Percentiles rank a stretch among this genome's conserved stretches.
Evolutionary conservation across 2,797 vertebrate genomes (phyloP).

Genomic region (Chromis chromis): DNA sequence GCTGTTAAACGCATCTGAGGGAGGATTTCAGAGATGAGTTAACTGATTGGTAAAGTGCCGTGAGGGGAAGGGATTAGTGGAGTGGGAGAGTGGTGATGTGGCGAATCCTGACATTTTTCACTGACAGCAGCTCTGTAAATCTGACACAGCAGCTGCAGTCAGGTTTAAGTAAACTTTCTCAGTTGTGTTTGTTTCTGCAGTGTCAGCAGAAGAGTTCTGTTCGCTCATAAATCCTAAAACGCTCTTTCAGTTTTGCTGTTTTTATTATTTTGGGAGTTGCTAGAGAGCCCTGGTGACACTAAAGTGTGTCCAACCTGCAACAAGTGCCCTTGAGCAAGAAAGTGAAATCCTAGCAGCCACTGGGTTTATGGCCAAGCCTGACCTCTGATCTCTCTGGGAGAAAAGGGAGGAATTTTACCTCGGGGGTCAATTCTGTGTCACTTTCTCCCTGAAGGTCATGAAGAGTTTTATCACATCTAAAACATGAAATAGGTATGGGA

Average conservation of each 20-base stretch:
- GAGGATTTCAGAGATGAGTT: not conserved
- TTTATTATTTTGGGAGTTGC: not conserved
- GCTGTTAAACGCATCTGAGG: constrained; percentile 27
- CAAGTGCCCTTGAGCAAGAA: not conserved
- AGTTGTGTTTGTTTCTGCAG: not conserved
- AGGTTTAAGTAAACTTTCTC: not conserved
- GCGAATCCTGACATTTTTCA: not conserved
- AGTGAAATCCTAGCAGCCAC: not conserved
- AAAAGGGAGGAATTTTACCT: constrained; percentile 23
- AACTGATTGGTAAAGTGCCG: not conserved
- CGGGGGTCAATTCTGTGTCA: not conserved
- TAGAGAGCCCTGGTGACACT: not conserved
- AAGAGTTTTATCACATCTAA: not conserved
- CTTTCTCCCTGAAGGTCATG: not conserved
- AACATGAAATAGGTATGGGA: not conserved
- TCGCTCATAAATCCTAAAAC: constrained; percentile 17
- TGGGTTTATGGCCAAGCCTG: constrained; percentile 13
- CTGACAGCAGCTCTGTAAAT: not conserved
- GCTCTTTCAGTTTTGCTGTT: not conserved
- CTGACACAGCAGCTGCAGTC: not conserved
- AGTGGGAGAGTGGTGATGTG: constrained; percentile 18
- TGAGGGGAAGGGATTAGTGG: not conserved
- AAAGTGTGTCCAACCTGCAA: not conserved
- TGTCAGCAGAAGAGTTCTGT: not conserved
- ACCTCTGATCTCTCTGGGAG: constrained; percentile 38